Conservation (phyloP, 2,888 invertebrate genomes). For the Napeogenes inachia region DNA sequence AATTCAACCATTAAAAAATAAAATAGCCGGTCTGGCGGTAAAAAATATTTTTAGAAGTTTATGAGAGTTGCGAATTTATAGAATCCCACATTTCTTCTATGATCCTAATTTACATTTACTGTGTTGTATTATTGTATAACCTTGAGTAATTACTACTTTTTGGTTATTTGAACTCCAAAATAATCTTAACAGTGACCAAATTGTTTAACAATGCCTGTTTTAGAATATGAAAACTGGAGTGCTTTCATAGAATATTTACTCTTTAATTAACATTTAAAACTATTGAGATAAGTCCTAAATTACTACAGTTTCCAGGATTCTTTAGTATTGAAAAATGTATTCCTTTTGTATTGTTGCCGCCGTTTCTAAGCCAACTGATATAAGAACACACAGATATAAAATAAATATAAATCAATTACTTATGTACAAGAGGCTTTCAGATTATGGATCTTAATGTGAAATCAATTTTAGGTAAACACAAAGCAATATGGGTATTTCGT, state of each 20-base stretch:
- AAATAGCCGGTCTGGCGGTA: too few relatives aligned
- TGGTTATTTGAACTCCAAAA: not conserved
- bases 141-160: not conserved
- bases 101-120: too few relatives aligned
- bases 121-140: too few relatives aligned
- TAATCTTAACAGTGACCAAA: not conserved
- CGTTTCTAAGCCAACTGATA: not conserved
- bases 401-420: slow-evolving; percentile 26
- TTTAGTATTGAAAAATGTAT: not conserved
- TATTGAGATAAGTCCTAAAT: not conserved
- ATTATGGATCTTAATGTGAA: slow-evolving; percentile 29
- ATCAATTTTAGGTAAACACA: slow-evolving; percentile 30
- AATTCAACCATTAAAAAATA: too few relatives aligned
- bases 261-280: slow-evolving; percentile 10
- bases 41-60: too few relatives aligned
- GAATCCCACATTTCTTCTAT: too few relatives aligned
- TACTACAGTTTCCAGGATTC: not conserved
- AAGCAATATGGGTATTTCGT: slow-evolving; percentile 21
- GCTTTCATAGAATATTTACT: slow-evolving; percentile 4
- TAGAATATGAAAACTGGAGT: slow-evolving; percentile 1
- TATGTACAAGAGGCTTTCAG: slow-evolving; percentile 19
- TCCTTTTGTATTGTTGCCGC: not conserved
- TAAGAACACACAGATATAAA: slow-evolving; percentile 10
- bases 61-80: too few relatives aligned
- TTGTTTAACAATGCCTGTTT: not conserved